Evolutionary conservation across 2,113 vertebrate genomes (phyloP).

Genomic region (Bubo bubo): DNA sequence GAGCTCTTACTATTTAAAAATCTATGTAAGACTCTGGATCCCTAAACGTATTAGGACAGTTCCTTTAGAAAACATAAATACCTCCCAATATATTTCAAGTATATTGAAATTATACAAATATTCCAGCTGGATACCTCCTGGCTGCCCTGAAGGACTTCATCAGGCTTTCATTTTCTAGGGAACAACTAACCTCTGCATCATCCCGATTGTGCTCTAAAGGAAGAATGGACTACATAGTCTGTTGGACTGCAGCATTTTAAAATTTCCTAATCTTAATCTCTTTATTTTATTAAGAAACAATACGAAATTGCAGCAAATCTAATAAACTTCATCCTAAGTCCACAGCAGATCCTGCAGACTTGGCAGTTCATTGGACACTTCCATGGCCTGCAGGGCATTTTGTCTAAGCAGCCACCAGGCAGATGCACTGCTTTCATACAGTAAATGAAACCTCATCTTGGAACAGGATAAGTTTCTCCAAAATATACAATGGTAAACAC

Average conservation of each 20-base stretch:
- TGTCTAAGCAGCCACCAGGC: not conserved
- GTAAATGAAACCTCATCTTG: not conserved
- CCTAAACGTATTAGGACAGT: not conserved
- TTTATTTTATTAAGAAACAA: not conserved
- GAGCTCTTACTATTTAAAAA: not conserved
- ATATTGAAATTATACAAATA: not conserved
- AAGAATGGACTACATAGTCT: not conserved
- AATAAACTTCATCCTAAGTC: not conserved
- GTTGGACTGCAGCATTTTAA: not conserved
- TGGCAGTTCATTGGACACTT: not conserved
- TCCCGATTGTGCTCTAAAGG: not conserved
- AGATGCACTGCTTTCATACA: not conserved
- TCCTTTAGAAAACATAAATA: not conserved
- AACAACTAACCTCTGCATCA: not conserved
- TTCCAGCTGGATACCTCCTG: not conserved
- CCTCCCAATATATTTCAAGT: not conserved
- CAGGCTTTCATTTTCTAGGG: not conserved
- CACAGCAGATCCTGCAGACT: not conserved
- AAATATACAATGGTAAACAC: not conserved
- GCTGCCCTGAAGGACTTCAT: not conserved
- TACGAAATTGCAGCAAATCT: not conserved
- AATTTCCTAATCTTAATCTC: not conserved
- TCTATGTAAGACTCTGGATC: not conserved
- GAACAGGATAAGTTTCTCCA: not conserved
- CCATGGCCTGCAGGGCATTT: not conserved